Evolutionary conservation across 2,797 vertebrate genomes (phyloP), one percentile per base, ranked within the genome.

Genomic region (Bryconaethiops microstoma): DNA sequence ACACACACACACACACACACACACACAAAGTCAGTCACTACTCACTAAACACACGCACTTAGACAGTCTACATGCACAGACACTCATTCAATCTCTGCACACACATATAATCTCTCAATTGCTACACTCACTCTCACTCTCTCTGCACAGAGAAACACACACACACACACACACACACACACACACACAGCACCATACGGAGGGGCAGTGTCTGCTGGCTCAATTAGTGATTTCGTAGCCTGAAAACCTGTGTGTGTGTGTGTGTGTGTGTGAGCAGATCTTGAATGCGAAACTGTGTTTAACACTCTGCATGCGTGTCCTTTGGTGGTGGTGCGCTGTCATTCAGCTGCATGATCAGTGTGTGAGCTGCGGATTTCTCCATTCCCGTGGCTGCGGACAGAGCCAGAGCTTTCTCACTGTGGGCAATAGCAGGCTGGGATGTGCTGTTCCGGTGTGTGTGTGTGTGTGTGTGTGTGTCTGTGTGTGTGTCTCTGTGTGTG

Each of bases 341-440:
- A 81, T 82, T 70, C 80, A 86, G 81, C 77, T 68, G 54, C 54
- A n/a, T 55, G 54, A 55, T 17, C 63, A 2, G 63, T 39, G 86
- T 85, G 78, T 77, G 81, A 86, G 85, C 85, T 84, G 93, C 92
- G 87, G 92, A 91, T 93, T 88, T 87, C 88, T 92, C 73, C 89
- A 90, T 91, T 91, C 88, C 91, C 90, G 89, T 90, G 91, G 93
- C 91, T 92, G 89, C 91, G 91, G 90, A 92, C 90, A 90, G 50
- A 84, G 70, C 70, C 50, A 86, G 90, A 85, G 87, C 91, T 19
- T 70, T 70, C 21, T 23, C 45, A 50, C 19, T 54, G 68, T 71
- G 68, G 48, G n/a, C 48, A 16, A 48, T 29, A 69, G 42, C 59
- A 69, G 42, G 6, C 35, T 21, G 39, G 7, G 39, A 7, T 50